These are phyloP conservation scores for Oceanites oceanicus DNA, from an alignment of 2,113 vertebrate species.

Conservation along the genomic window DNA sequence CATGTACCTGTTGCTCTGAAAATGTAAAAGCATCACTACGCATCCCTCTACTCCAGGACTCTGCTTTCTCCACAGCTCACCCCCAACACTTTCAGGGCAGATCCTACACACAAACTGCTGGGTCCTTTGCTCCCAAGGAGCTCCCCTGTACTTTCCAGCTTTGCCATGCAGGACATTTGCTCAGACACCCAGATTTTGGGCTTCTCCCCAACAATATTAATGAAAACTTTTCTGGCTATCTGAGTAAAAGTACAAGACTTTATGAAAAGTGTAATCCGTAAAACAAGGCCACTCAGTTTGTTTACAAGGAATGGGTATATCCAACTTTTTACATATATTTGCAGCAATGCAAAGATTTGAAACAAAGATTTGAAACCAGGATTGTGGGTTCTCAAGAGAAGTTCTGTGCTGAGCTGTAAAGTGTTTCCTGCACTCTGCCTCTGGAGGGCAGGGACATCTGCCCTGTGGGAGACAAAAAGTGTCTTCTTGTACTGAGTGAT, in stretches of 20 bases:
- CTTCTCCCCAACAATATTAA: background rate
- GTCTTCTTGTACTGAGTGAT: background rate
- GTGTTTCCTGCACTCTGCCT: background rate
- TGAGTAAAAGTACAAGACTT: background rate
- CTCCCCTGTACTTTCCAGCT: background rate
- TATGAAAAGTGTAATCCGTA: background rate
- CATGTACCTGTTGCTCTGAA: background rate
- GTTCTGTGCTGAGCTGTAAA: background rate
- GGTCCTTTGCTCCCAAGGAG: background rate
- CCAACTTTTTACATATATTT: background rate
- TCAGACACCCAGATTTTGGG: background rate
- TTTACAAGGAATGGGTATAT: background rate
- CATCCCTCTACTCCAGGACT: background rate
- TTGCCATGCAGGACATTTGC: background rate
- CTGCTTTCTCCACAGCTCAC: background rate
- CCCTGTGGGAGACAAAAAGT: background rate
- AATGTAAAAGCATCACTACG: background rate
- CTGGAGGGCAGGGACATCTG: background rate
- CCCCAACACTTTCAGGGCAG: background rate
- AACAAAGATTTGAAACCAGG: background rate
- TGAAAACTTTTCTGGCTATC: background rate
- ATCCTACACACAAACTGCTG: background rate
- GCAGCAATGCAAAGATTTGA: background rate
- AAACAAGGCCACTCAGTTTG: background rate
- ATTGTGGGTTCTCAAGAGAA: background rate